phyloP scores from a whole-genome alignment of 2,113 vertebrate species.

The Hippocampus abdominalis region DNA sequence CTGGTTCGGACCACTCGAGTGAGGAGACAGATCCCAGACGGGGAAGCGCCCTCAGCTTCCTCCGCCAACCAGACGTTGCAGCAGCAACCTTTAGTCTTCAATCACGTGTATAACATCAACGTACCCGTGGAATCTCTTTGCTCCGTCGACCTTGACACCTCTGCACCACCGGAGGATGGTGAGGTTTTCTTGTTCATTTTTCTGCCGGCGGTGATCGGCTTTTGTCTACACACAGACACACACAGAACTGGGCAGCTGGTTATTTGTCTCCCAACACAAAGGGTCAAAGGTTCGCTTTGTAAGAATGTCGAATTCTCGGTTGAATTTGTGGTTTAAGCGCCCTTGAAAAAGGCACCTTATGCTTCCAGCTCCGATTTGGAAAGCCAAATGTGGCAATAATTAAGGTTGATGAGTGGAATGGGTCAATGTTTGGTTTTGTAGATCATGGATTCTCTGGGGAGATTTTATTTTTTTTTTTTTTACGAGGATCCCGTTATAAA shows the following conservation, averaged over 20 bases:
- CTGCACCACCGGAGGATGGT: conserved; percentile 36
- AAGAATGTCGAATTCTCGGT: background rate
- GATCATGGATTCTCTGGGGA: background rate
- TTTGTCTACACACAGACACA: conserved; percentile 1
- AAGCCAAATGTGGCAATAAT: background rate
- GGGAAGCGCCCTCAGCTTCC: conserved; percentile 39
- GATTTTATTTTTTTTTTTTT: background rate
- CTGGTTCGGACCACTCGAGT: conserved; percentile 70
- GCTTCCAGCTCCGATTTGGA: background rate
- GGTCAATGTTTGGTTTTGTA: background rate
- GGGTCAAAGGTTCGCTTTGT: background rate
- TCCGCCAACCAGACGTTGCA: conserved; percentile 74
- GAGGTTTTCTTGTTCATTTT: conserved; percentile 39
- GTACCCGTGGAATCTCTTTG: conserved; percentile 88
- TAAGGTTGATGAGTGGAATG: background rate
- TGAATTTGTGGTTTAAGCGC: background rate
- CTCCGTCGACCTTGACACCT: conserved; percentile 79
- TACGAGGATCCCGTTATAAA: too few relatives aligned
- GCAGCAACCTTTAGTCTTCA: conserved; percentile 88
- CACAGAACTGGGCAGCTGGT: background rate
- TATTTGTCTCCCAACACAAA: background rate
- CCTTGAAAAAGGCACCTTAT: background rate
- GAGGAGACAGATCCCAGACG: conserved; percentile 65
- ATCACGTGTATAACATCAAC: conserved; percentile 95
- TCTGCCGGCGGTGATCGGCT: background rate